Evolutionary conservation across 2,888 invertebrate genomes (phyloP).

Genomic region (Philaethria dido): DNA sequence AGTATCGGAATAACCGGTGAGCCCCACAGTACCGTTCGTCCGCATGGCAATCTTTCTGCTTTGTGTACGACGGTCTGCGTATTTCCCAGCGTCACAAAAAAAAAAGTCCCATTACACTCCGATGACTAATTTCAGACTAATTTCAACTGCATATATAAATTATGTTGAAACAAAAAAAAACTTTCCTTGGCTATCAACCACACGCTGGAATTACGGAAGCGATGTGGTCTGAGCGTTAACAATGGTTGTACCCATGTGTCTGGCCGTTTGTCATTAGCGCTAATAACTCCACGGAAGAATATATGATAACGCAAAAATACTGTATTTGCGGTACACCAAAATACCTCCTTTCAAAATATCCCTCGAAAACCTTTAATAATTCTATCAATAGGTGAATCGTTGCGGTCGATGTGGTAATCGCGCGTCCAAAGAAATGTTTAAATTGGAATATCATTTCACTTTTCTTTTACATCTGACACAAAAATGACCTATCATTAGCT

Average conservation of each 20-base stretch:
- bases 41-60: too few species aligned
- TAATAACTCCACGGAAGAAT: constrained; percentile 74
- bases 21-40: too few species aligned
- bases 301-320: constrained; percentile 59
- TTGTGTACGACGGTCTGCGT: too few species aligned
- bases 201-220: constrained; percentile 52
- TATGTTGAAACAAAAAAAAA: constrained; percentile 13
- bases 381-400: constrained; percentile 73
- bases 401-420: constrained; percentile 73
- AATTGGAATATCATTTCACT: constrained; percentile 54
- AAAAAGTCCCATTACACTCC: too few species aligned
- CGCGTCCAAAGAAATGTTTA: constrained; percentile 57
- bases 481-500: constrained; percentile 51
- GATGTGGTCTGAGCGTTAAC: constrained; percentile 62
- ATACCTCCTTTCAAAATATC: constrained; percentile 57
- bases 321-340: constrained; percentile 68
- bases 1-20: too few species aligned
- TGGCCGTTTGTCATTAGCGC: constrained; percentile 66
- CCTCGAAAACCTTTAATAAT: constrained; percentile 60
- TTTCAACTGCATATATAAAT: not conserved
- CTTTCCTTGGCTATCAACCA: constrained; percentile 8
- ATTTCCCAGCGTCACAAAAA: too few species aligned
- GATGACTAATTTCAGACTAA: too few species aligned
- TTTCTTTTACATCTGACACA: constrained; percentile 56
- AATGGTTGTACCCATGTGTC: constrained; percentile 61